Percentiles rank a stretch among this genome's conserved stretches.
phyloP scores from a whole-genome alignment of 2,888 invertebrate genomes.

The Apodemia zela region DNA sequence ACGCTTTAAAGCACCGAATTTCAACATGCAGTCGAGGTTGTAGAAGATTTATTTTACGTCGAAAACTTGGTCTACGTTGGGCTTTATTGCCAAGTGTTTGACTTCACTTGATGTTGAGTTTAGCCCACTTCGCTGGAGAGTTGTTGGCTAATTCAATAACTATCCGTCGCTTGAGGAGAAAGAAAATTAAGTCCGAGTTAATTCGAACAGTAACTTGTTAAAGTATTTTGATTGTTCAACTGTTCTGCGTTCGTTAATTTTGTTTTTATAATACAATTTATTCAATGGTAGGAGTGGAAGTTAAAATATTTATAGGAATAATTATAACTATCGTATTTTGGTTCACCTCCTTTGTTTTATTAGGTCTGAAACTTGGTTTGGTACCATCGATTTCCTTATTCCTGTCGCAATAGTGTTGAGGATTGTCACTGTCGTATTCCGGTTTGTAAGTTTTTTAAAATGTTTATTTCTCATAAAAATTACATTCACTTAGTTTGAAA shows the following conservation, averaged over 20 bases:
- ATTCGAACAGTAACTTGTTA: conserved; percentile 17
- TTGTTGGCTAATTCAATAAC: conserved; percentile 36
- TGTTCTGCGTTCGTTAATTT: background rate
- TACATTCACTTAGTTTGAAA: too few relatives aligned
- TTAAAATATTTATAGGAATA: too few relatives aligned
- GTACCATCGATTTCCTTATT: too few relatives aligned
- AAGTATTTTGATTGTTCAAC: background rate
- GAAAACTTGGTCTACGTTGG: conserved; percentile 22
- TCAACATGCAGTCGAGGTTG: conserved; percentile 16
- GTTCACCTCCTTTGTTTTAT: too few relatives aligned
- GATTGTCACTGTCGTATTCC: too few relatives aligned
- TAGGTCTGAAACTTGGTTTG: too few relatives aligned
- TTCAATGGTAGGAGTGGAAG: too few relatives aligned
- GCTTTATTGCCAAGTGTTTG: conserved; percentile 29
- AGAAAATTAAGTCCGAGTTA: conserved; percentile 31
- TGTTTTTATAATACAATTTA: background rate
- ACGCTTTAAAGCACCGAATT: background rate
- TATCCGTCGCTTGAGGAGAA: conserved; percentile 30
- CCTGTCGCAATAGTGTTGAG: too few relatives aligned
- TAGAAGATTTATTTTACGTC: conserved; percentile 22
- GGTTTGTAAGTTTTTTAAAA: too few relatives aligned
- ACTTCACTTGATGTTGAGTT: conserved; percentile 32
- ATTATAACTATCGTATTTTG: too few relatives aligned
- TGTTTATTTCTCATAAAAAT: too few relatives aligned
- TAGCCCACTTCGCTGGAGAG: conserved; percentile 33